phyloP scores from a whole-genome alignment of 2,888 invertebrate genomes.

The Drosophila prostipennis region DNA sequence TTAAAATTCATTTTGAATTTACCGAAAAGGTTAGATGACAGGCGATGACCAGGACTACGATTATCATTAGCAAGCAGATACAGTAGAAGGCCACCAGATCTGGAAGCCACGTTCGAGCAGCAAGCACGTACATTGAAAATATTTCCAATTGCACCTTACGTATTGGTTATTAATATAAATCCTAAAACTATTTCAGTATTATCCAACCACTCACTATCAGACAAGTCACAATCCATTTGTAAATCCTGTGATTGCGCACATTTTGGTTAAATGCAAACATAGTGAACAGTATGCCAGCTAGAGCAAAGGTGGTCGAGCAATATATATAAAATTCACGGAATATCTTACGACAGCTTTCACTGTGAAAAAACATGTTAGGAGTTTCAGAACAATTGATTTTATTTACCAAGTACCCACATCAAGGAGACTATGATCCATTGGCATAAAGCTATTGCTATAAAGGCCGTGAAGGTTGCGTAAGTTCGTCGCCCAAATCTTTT shows the following conservation, averaged over 20 bases:
- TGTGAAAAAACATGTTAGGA: background rate
- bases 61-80: slow-evolving; percentile 21
- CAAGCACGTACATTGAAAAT: slow-evolving; percentile 29
- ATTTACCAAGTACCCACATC: slow-evolving; percentile 37
- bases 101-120: slow-evolving; percentile 5
- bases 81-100: slow-evolving; percentile 38
- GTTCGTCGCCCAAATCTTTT: background rate
- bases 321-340: background rate
- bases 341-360: background rate
- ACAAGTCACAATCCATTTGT: background rate
- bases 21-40: slow-evolving; percentile 22
- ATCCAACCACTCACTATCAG: slow-evolving; percentile 2
- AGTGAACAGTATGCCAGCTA: slow-evolving; percentile 35
- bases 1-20: background rate
- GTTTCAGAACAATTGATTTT: background rate
- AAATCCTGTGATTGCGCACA: background rate
- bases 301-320: slow-evolving; percentile 14
- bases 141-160: slow-evolving; percentile 54
- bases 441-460: slow-evolving; percentile 20
- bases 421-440: slow-evolving; percentile 44
- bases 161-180: background rate
- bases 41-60: slow-evolving; percentile 22
- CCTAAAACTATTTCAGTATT: background rate
- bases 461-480: background rate
- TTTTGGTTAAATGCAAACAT: slow-evolving; percentile 32